Base-by-base conservation (phyloP, 2,113 vertebrate species). In the Dicentrarchus labrax region DNA sequence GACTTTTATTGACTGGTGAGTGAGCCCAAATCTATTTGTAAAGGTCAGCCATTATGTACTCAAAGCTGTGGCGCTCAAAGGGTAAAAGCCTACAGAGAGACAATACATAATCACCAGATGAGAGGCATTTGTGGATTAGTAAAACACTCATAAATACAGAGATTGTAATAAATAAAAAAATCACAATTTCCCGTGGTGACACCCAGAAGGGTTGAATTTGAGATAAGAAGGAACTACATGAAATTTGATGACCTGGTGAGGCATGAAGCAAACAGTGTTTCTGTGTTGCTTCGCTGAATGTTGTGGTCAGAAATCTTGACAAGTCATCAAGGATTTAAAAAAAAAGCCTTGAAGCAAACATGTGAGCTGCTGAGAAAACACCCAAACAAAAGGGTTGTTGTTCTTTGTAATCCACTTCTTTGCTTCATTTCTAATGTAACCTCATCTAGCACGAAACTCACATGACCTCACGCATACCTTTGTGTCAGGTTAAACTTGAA, bases 311-410 rank as follows among this genome's bases (percentile, higher is more conserved):
- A 81, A 82, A 76, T 64, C 41, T 78, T 2, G 6, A 62, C 24
- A 36, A 69, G 39, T 51, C 47, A 13, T 73, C n/a, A n/a, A 57
- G 72, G 69, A 60, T 60, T 87, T 30, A 24, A 8, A 57, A 81
- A 85, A 88, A 64, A 30, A 30, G 22, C 61, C 77, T 45, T 5
- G 65, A 30, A 72, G 61, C 66, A 75, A 88, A 86, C 83, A 88
- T 48, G 88, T 84, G 86, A 91, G 72, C 66, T 56, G 74, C 73
- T 78, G 53, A 50, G 80, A 53, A 89, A 91, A 80, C 39, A n/a
- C 72, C 41, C 8, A 22, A 70, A 93, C 83, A 93, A 93, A 88
- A 74, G 71, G 59, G 13, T 39, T 30, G 36, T 64, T 93, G 86
- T 90, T 89, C 43, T 17, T 19, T 51, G n/a, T 83, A 88, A 89